Evolutionary conservation across 1,140 invertebrate species (phyloP).

Genomic region (Luehdorfia chinensis): DNA sequence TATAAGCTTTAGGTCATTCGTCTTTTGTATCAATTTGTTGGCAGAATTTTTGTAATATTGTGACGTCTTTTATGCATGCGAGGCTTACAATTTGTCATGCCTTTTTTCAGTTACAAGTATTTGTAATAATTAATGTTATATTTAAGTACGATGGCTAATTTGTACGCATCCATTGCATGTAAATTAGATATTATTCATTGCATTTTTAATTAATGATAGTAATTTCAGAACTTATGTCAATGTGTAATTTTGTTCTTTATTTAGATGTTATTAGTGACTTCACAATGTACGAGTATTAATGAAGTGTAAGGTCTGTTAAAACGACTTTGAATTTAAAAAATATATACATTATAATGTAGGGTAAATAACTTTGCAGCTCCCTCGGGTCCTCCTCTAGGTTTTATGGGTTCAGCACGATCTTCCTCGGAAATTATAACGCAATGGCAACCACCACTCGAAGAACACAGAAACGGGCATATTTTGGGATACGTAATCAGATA

Average conservation of each 20-base stretch:
- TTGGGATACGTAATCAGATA: constrained; percentile 96
- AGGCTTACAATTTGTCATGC: constrained; percentile 11
- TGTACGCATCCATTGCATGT: constrained; percentile 8
- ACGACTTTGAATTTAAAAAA: too few species aligned
- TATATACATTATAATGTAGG: too few species aligned
- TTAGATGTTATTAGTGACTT: too few species aligned
- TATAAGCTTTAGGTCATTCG: constrained; percentile 12
- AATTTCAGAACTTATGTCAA: too few species aligned
- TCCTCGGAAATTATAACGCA: constrained; percentile 97
- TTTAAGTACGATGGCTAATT: constrained; percentile 8
- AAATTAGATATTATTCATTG: neutral
- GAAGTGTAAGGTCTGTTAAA: too few species aligned
- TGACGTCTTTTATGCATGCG: constrained; percentile 14
- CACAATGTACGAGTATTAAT: too few species aligned
- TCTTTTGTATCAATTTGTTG: constrained; percentile 1
- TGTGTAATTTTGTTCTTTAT: too few species aligned
- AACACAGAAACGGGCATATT: constrained; percentile 96
- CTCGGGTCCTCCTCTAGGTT: constrained; percentile 91
- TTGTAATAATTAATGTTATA: neutral
- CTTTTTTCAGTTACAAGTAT: neutral
- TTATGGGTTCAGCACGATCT: constrained; percentile 94
- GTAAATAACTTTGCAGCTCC: constrained; percentile 80
- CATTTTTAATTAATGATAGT: too few species aligned
- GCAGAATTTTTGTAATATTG: constrained; percentile 13
- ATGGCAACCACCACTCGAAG: constrained; percentile 96